Evolutionary conservation across 1,140 invertebrate genomes (phyloP), one percentile per base, ranked within the genome.

Genomic region (Melipona quadrifasciata): DNA sequence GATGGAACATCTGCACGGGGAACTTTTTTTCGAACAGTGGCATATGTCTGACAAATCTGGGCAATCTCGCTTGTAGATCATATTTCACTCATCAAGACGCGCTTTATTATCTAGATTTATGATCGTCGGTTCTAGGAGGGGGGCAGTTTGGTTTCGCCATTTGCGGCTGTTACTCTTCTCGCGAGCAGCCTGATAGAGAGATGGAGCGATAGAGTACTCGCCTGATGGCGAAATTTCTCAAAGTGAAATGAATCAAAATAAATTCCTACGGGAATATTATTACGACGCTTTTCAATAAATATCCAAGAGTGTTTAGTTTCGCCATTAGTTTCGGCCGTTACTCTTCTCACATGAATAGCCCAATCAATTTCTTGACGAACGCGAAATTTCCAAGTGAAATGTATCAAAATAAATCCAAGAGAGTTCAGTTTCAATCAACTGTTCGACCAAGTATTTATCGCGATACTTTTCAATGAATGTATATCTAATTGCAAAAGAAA

Each of bases 21-120:
- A 21, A 39, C n/a, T 58, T 8, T 39, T 24, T 58, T 12, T 12
- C 27, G 6, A n/a, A n/a, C 73, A 24, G 16, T 24, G 73, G n/a
- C 73, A 75, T 57, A 12, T 75, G 73, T n/a, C 39, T 58, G 73
- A 75, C 55, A 75, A 74, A 75, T 58, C 73, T 34, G n/a, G 17
- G 21, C 51, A 51, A 55, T 17, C 73, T 75, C 55, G 39, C n/a
- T 75, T 58, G 31, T 58, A 39, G 53, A n/a, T 34, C 73, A 58
- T 75, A 61, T 61, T 75, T 75, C 55, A 75, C 21, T 57, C 73
- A 75, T 58, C 73, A 58, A 75, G 73, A 58, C 55, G 39, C 55
- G 73, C 31, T 75, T 61, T 55, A 58, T 75, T 55, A 39, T 58
- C 55, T 39, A 58, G 73, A 58, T 75, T 75, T 75, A 75, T 75